A percentile compares a stretch with the other conserved stretches of the same genome.
phyloP scores from a whole-genome alignment of 2,113 vertebrate species.

The Seriola quinqueradiata region DNA sequence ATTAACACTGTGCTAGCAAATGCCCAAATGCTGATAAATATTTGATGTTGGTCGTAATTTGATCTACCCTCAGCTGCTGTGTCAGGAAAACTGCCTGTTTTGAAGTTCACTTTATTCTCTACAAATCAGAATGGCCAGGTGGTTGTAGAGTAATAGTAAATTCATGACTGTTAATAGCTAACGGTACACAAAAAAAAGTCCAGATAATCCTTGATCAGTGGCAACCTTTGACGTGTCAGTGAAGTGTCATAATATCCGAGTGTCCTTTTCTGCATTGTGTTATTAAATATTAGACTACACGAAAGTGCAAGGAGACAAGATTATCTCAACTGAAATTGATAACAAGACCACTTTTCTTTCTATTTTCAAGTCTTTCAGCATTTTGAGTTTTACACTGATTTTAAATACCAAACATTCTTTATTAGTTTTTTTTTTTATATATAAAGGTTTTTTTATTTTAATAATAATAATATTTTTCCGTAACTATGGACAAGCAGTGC shows the following conservation, averaged over 20 bases:
- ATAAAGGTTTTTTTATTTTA: background rate
- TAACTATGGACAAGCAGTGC: background rate
- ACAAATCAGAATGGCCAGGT: background rate
- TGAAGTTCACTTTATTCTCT: conserved; percentile 24
- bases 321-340: background rate
- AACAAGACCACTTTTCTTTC: background rate
- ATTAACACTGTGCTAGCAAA: conserved; percentile 12
- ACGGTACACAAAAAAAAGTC: background rate
- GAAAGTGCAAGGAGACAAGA: background rate
- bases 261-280: background rate
- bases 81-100: background rate
- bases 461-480: background rate
- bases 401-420: background rate
- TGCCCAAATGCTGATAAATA: conserved; percentile 30
- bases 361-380: background rate
- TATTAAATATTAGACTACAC: background rate
- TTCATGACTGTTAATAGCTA: background rate
- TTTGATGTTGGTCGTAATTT: conserved; percentile 11
- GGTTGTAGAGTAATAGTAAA: background rate
- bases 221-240: background rate
- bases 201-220: background rate
- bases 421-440: too few relatives aligned
- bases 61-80: background rate
- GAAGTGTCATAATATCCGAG: background rate
- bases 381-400: background rate